Conservation (phyloP, 2,113 vertebrate genomes). For the Phrynocephalus versicolor region DNA sequence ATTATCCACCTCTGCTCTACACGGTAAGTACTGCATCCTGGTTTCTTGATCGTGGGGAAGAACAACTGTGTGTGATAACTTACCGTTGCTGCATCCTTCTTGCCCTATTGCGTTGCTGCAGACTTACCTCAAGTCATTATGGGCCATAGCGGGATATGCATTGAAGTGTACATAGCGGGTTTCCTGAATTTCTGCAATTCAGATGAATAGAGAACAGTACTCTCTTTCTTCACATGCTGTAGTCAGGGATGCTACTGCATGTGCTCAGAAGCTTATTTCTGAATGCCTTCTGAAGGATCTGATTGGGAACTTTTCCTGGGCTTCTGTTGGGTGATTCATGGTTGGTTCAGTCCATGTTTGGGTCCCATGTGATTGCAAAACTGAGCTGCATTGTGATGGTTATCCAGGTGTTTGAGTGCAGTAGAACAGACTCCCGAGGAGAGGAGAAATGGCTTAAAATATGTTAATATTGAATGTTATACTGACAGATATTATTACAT, state of each 20-base stretch:
- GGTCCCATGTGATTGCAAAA: not conserved
- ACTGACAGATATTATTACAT: not conserved
- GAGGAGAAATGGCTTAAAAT: not conserved
- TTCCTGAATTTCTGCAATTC: not conserved
- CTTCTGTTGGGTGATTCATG: not conserved
- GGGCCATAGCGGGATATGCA: not conserved
- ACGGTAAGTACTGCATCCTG: not conserved
- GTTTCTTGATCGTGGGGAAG: not conserved
- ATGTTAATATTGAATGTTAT: accelerated
- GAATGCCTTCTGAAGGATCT: not conserved
- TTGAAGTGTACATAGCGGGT: not conserved
- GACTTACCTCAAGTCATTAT: not conserved
- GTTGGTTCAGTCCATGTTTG: too few relatives aligned
- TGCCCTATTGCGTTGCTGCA: not conserved
- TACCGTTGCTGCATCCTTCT: not conserved
- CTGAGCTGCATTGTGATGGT: not conserved
- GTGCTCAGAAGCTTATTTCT: not conserved
- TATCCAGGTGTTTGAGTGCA: not conserved
- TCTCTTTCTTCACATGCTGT: not conserved
- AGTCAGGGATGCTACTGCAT: not conserved
- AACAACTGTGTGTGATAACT: not conserved
- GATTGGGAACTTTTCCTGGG: not conserved
- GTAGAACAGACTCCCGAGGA: not conserved
- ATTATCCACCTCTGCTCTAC: not conserved
- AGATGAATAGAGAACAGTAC: accelerated